phyloP scores from a whole-genome alignment of 2,888 invertebrate species.

The Tricholauxania praeusta region DNA sequence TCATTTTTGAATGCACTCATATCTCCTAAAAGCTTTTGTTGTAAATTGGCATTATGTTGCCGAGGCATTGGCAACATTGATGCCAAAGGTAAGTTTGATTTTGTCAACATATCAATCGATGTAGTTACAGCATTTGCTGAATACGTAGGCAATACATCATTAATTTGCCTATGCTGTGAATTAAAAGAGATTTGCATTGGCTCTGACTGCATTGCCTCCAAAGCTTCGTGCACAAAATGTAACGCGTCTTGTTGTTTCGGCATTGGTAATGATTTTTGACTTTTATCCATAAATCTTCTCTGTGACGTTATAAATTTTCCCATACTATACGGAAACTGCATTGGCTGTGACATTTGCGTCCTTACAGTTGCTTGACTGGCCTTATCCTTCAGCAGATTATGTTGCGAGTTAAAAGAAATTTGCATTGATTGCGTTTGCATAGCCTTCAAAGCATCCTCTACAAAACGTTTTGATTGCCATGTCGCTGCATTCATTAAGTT shows the following conservation, averaged over 20 bases:
- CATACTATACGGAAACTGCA: too few species aligned
- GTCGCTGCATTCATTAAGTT: constrained; percentile 18
- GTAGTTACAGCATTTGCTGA: not conserved
- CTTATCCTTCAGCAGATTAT: not conserved
- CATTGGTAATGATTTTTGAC: too few species aligned
- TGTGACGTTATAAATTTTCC: too few species aligned
- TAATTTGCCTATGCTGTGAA: constrained; percentile 16
- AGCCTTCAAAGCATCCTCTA: not conserved
- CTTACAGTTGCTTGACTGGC: constrained; percentile 2
- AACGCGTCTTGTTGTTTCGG: not conserved
- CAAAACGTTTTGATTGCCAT: constrained; percentile 15
- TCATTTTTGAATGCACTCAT: too few species aligned
- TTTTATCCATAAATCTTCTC: too few species aligned
- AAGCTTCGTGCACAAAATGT: constrained; percentile 49
- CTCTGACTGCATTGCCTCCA: constrained; percentile 46
- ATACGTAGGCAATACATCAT: not conserved
- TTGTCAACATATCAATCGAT: not conserved
- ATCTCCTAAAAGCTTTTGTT: too few species aligned
- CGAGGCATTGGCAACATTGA: not conserved
- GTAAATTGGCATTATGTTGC: too few species aligned
- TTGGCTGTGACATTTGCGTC: not conserved
- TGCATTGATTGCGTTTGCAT: constrained; percentile 12
- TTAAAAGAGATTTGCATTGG: constrained; percentile 40
- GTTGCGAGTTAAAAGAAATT: constrained; percentile 19
- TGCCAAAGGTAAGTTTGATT: constrained; percentile 5